Base-by-base conservation (phyloP, 53 echinoderm and acorn worm genomes). In the Glandiceps talaboti region DNA sequence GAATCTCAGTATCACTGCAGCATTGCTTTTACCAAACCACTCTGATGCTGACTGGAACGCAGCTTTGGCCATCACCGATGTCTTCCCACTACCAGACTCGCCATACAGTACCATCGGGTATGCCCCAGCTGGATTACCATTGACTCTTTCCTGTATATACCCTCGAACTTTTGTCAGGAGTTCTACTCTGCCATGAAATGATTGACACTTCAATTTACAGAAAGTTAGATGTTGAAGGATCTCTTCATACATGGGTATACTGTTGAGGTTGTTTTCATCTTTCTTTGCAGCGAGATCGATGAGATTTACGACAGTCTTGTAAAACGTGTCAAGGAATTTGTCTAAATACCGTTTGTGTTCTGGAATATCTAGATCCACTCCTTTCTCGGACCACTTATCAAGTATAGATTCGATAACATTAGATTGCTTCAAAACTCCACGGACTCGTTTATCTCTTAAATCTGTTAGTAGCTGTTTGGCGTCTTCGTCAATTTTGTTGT, bases 11-110 rank as follows among this genome's bases (percentile, higher is more conserved):
- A 87, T 32, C 31, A 79, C 73, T 1, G 32, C 80, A 0, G 83
- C 72, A 10, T 80, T 32, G 14, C 30, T 73, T 12, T 32, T 30
- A 12, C 30, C 28, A 27, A 80, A 78, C 87, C 83, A 83, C 0
- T 74, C 26, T 28, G 79, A 74, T 27, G 75, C 64, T 0, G 79
- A 80, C 25, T 45, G 76, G 1, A 76, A 74, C 14, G 31, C 80
- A 73, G 79, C 82, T 74, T 83, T 87, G 26, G 87, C 87, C 79
- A 83, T 45, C 1, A 87, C 74, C 20, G 87, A 87, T 31, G 87
- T 87, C 74, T 87, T 87, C 1, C 87, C 87, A 27, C 79, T 72
- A 33, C 87, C 87, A 0, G 87, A 87, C 31, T 83, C 87, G 26
- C 87, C 87, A 32, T 80, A 79, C 26, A 87, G 26, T 0, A 87